These are phyloP conservation scores for Lasioglossum figueresi DNA, from an alignment of 2,888 invertebrate species.

Conservation along the genomic window DNA sequence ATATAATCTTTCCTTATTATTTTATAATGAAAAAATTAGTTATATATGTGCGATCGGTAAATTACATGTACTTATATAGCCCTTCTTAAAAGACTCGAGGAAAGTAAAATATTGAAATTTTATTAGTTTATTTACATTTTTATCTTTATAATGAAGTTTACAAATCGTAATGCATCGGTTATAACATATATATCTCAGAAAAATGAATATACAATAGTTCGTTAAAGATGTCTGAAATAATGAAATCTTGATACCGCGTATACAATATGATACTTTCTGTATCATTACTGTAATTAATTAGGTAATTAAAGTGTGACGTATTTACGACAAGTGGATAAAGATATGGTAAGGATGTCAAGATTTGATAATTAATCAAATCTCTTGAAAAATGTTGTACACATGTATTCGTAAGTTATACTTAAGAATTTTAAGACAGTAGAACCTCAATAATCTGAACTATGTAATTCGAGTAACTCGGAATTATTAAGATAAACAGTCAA, in stretches of 20 bases:
- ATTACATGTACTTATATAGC: neutral
- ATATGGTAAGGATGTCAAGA: neutral
- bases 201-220: conserved; percentile 28
- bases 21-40: neutral
- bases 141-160: conserved; percentile 23
- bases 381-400: neutral
- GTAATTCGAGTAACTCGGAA: neutral
- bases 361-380: neutral
- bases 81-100: neutral
- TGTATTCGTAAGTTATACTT: neutral
- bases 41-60: neutral
- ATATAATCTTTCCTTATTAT: neutral
- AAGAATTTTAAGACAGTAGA: conserved; percentile 7
- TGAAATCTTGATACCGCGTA: neutral
- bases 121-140: conserved; percentile 31
- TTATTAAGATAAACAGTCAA: neutral
- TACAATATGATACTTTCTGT: neutral
- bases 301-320: neutral
- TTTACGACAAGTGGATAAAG: neutral
- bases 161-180: conserved; percentile 28
- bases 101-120: conserved; percentile 21
- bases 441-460: conserved; percentile 10
- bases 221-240: conserved; percentile 17
- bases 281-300: neutral
- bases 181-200: conserved; percentile 15